Evolutionary conservation across 2,888 invertebrate species (phyloP).

Genomic region (Ichneumoninae sp.): DNA sequence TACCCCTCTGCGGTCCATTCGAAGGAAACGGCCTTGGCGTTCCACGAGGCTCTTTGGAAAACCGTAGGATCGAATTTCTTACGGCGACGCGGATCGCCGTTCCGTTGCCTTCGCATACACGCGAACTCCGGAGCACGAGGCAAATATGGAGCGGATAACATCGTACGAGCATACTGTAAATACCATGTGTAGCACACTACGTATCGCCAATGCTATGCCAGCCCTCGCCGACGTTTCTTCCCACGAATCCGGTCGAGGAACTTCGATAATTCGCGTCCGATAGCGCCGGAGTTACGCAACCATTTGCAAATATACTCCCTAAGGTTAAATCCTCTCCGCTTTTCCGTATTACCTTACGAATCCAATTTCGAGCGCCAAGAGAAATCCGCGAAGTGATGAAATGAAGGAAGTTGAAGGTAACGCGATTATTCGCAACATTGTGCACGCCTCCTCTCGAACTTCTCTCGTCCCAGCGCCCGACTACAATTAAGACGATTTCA

Average conservation of each 20-base stretch:
- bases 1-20: not conserved
- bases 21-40: not conserved
- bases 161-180: not conserved
- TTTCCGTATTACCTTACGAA: conserved; percentile 5
- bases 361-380: conserved; percentile 11
- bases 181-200: not conserved
- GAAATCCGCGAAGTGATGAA: conserved; percentile 13
- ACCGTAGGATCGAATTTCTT: conserved; percentile 36
- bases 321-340: not conserved
- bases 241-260: not conserved
- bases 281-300: conserved; percentile 8
- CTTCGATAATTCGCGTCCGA: not conserved
- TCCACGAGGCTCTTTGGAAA: conserved; percentile 1
- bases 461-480: not conserved
- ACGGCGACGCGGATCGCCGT: not conserved
- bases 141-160: conserved; percentile 19
- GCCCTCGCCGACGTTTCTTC: conserved; percentile 1
- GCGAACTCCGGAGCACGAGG: not conserved
- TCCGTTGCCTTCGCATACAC: not conserved
- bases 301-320: not conserved
- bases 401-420: conserved; percentile 15
- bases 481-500: conserved; percentile 40
- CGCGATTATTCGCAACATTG: conserved; percentile 22
- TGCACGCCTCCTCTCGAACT: conserved; percentile 1
- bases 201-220: not conserved